Evolutionary conservation across 1,140 invertebrate genomes (phyloP), one percentile per base, ranked within the genome.

Genomic region (Scaptodrosophila lebanonensis): DNA sequence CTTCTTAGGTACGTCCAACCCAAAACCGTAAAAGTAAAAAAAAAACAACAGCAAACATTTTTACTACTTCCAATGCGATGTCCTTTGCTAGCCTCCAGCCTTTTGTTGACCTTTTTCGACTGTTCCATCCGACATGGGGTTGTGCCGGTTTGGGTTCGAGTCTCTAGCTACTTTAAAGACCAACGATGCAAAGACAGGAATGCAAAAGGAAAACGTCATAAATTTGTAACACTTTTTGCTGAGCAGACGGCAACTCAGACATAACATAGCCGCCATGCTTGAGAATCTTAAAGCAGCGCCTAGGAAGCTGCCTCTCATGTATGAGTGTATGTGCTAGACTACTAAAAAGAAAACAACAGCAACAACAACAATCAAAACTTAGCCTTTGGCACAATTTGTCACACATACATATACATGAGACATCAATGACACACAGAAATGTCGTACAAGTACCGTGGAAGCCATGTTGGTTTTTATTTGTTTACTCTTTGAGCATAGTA

Each of bases 31-130:
- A 79, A 79, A 66, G 43, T 53, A 36, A 58, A 49, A 48, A 38
- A 64, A 40, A 67, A 60, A 57, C 56, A 44, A 64, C 33, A 61
- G 57, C 60, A 53, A 75, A 54, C 68, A 73, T 66, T 79, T 79
- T 79, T 79, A 79, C 73, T 73, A 82, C 73, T 82, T 82, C 73
- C 75, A 66, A 57, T 20, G 36, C 39, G 22, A 22, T 29, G 29
- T 25, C 60, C n/a, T 61, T 53, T 48, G 49, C 73, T 82, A 79
- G 66, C 73, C 69, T 69, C 73, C 56, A 66, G 73, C 61, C 40
- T 73, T 79, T 53, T 75, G 75, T 75, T 79, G 75, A 79, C 75
- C 75, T 79, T 79, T 79, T 79, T 73, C 56, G n/a, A n/a, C 32
- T 69, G 29, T 51, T 66, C 59, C 40, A 33, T 56, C 25, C 29